Percentiles rank a stretch among this genome's conserved stretches.
These are phyloP conservation scores for Copsychus sechellarum DNA, from an alignment of 2,113 vertebrate species.

Conservation along the genomic window DNA sequence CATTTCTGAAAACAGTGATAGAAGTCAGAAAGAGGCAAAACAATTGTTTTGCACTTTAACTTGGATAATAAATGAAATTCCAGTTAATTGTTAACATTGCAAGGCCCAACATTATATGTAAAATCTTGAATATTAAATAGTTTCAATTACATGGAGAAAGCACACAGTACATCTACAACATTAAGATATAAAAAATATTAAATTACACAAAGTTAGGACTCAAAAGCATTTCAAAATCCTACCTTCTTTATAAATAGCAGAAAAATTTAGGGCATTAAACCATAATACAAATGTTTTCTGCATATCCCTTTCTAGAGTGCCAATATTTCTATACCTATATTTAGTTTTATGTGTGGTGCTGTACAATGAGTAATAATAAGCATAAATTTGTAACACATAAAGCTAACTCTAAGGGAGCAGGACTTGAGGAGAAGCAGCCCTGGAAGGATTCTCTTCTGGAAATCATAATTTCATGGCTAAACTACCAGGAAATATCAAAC, in stretches of 20 bases:
- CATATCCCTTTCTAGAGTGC: not conserved
- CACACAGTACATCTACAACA: not conserved
- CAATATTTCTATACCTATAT: not conserved
- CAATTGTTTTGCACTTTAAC: not conserved
- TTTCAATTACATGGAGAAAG: not conserved
- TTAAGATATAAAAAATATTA: not conserved
- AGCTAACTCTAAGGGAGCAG: not conserved
- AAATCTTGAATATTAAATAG: not conserved
- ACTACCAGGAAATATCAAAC: slow-evolving; percentile 23
- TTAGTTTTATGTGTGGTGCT: not conserved
- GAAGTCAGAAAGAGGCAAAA: not conserved
- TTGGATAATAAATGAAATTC: not conserved
- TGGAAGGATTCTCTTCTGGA: not conserved
- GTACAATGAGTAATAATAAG: not conserved
- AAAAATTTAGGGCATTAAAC: not conserved
- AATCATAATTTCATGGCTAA: not conserved
- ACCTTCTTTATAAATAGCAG: not conserved
- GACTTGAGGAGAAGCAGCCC: not conserved
- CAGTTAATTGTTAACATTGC: not conserved
- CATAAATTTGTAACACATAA: not conserved
- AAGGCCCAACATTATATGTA: not conserved
- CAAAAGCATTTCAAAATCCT: not conserved
- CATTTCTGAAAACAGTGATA: not conserved
- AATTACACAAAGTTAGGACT: not conserved
- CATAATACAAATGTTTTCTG: not conserved